phyloP scores from a whole-genome alignment of 1,140 invertebrate species.

The Zaprionus gabonicus region DNA sequence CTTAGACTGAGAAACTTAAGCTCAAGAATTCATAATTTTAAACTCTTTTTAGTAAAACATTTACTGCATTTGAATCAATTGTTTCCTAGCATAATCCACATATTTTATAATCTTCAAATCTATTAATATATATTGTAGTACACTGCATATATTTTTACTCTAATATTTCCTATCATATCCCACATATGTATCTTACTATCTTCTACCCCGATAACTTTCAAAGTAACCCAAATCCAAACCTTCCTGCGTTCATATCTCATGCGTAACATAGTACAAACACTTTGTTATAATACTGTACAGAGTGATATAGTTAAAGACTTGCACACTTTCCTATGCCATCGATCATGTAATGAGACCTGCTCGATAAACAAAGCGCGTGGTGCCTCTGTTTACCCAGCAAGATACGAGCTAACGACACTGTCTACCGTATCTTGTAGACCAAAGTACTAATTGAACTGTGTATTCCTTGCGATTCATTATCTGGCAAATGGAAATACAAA shows the following conservation, averaged over 20 bases:
- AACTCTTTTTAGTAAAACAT: too few species aligned
- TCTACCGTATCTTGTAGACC: not conserved
- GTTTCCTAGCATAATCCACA: too few species aligned
- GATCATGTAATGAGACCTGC: slow-evolving; percentile 26
- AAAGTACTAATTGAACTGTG: slow-evolving; percentile 23
- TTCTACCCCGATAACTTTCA: not conserved
- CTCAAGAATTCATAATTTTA: too few species aligned
- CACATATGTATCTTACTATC: not conserved
- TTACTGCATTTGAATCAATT: too few species aligned
- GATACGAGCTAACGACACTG: slow-evolving; percentile 10
- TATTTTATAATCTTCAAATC: too few species aligned
- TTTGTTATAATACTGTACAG: not conserved
- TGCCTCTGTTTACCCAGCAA: slow-evolving; percentile 9
- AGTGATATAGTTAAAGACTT: not conserved
- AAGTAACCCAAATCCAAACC: not conserved
- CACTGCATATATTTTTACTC: not conserved
- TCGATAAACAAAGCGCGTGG: not conserved
- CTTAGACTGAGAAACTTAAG: too few species aligned
- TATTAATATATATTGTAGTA: too few species aligned
- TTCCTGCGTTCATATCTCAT: not conserved
- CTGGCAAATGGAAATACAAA: slow-evolving; percentile 33
- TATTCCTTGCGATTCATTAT: slow-evolving; percentile 74
- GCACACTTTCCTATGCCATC: slow-evolving; percentile 4
- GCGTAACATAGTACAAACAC: not conserved
- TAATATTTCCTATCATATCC: not conserved